Base-by-base conservation (phyloP, 2,888 invertebrate species). In the Cancer borealis region DNA sequence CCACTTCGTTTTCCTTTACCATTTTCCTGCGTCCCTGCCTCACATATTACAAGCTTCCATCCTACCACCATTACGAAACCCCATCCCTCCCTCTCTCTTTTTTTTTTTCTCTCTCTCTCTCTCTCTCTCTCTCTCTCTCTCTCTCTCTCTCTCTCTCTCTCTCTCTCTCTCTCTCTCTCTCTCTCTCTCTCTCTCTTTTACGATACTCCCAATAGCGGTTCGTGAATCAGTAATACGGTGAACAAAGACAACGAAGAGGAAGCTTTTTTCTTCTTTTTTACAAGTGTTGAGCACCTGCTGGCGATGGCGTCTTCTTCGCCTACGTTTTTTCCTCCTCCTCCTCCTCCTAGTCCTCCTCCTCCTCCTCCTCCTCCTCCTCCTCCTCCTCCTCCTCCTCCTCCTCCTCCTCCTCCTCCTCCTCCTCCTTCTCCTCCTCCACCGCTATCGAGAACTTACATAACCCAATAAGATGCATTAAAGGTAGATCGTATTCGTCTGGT, bases 131-230 rank as follows among this genome's bases (percentile, higher is more conserved):
- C 46, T 45, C 46, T 88, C 45, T 46, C 46, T 21, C 46, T 46
- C 46, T 46, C 88, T 45, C 88, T 89, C 49, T n/a, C 89, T 47
- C 46, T 89, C 89, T 49, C 49, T 46, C 89, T 89, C 89, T 49
- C 46, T 89, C 89, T 47, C 89, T 89, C 49, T 49, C 89, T 17
- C 88, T 60, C 30, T 49, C n/a, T 90, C 45, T 46, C 45, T 46
- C 46, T 46, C 21, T 46, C 88, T 26, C 45, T 45, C 21, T 54
- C n/a, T 90, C n/a, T 47, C 66, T 79, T 79, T 87, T 46, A 49
- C 92, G 87, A 47, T 79, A 39, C 84, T 49, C 92, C 84, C 49
- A 30, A 79, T 30, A 79, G 79, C 30, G 30, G 26, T 30, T n/a
- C 21, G 79, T 79, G 30, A 79, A 79, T 79, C 79, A 79, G 79